Percentiles rank a stretch among this genome's conserved stretches.
Conservation (phyloP, 1,140 invertebrate species). For the Nilaparvata lugens region DNA sequence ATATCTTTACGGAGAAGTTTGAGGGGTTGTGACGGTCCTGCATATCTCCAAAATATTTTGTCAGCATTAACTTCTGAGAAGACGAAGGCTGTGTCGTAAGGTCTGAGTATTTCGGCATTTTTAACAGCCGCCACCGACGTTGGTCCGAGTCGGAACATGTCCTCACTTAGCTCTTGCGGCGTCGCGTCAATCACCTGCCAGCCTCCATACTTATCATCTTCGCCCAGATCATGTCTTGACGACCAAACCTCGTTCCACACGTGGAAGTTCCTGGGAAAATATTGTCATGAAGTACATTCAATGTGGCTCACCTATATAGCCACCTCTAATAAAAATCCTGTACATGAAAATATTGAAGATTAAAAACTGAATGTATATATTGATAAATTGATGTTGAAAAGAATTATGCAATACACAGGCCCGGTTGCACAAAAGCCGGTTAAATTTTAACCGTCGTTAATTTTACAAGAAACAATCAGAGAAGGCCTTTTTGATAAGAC, state of each 20-base stretch:
- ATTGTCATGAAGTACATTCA: too few species aligned
- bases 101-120: conserved; percentile 65
- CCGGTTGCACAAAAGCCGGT: too few species aligned
- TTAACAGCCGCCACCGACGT: conserved; percentile 69
- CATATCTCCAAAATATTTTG: conserved; percentile 76
- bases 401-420: too few species aligned
- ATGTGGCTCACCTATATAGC: too few species aligned
- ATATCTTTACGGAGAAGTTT: conserved; percentile 70
- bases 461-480: too few species aligned
- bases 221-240: conserved; percentile 68
- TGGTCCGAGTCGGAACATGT: conserved; percentile 75
- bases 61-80: conserved; percentile 86
- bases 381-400: too few species aligned
- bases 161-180: conserved; percentile 77
- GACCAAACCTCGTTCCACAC: conserved; percentile 97
- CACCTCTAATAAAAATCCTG: too few species aligned
- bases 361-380: too few species aligned
- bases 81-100: conserved; percentile 75
- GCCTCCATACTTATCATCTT: conserved; percentile 57
- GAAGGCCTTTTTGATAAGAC: too few species aligned
- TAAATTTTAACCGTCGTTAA: too few species aligned
- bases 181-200: conserved; percentile 93
- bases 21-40: conserved; percentile 66
- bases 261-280: conserved; percentile 67
- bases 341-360: too few species aligned